phyloP scores from a whole-genome alignment of 2,797 vertebrate species.

The Cetoscarus ocellatus region DNA sequence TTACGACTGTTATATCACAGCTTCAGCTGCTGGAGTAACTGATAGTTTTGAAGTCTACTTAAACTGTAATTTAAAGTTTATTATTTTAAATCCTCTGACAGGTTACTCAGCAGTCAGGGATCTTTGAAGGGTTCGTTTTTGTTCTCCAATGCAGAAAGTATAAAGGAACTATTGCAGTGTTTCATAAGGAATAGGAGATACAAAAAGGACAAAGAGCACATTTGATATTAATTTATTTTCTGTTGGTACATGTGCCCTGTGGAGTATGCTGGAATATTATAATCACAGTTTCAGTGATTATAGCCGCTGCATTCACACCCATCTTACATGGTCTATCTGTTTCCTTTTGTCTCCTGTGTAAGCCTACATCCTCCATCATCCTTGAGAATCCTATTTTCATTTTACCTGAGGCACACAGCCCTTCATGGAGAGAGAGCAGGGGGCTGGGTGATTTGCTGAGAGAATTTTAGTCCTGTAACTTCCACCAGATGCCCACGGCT shows the following conservation, averaged over 20 bases:
- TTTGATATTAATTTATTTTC: too few species aligned
- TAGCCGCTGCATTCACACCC: not conserved
- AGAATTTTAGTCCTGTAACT: constrained; percentile 25
- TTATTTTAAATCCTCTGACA: too few species aligned
- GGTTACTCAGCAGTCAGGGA: not conserved
- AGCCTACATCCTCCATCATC: not conserved
- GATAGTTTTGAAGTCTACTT: constrained; percentile 1
- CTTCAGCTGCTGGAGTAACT: not conserved
- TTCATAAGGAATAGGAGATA: not conserved
- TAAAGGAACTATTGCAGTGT: not conserved
- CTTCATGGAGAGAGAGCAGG: constrained; percentile 13
- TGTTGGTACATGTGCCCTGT: not conserved
- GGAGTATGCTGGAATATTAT: not conserved
- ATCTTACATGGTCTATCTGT: not conserved
- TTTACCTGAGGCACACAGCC: not conserved
- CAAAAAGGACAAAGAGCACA: not conserved
- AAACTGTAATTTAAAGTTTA: too few species aligned
- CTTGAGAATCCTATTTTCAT: constrained; percentile 28
- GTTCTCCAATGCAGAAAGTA: not conserved
- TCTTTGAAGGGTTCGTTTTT: not conserved
- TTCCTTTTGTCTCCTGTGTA: not conserved
- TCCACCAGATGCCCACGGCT: constrained; percentile 7
- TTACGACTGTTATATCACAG: constrained; percentile 5
- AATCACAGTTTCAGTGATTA: not conserved
- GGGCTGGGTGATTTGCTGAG: constrained; percentile 8